Evolutionary conservation across 2,888 invertebrate species (phyloP), one percentile per base, ranked within the genome.

Genomic region (Poecilobothrus nobilitatus): DNA sequence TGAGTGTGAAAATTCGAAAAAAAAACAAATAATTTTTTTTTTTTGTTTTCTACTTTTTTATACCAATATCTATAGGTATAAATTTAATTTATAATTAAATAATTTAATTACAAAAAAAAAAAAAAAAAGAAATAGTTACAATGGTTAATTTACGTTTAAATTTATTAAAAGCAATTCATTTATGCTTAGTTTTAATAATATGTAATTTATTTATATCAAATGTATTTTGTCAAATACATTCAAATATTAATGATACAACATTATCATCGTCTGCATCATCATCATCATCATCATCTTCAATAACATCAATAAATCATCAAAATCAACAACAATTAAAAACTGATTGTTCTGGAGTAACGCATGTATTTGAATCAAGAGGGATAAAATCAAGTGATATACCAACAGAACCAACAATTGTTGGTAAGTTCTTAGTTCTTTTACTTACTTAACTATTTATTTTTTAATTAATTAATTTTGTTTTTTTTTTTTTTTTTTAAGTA

Each of bases 321-420:
- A 9, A 41, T 41, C 41, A 41, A n/a, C n/a, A n/a, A n/a, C n/a
- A n/a, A 41, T 12, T 15, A 41, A 53, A 53, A 53, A 9, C 18
- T 53, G 53, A 53, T 53, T 53, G 53, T 53, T 53, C 53, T 12
- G n/a, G n/a, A 4, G 53, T 53, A 18, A 53, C n/a, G n/a, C 15
- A 53, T 53, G 15, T 53, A 53, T 53, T 53, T 53, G 53, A 53
- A 53, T 53, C 53, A 53, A 53, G 53, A 53, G 53, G 53, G 18
- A 53, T 53, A 53, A 53, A 53, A 53, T 53, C 53, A 1, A 53
- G 53, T 53, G 53, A 53, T 4, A 53, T 53, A 53, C 18, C 18
- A n/a, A 53, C 12, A 53, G 53, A 53, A 53, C 53, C 53, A 53
- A 53, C 53, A 53, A 15, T 53, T 9, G 18, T 18, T 53, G 53